Evolutionary conservation across 2,113 vertebrate species (phyloP).

Genomic region (Acrocephalus arundinaceus): DNA sequence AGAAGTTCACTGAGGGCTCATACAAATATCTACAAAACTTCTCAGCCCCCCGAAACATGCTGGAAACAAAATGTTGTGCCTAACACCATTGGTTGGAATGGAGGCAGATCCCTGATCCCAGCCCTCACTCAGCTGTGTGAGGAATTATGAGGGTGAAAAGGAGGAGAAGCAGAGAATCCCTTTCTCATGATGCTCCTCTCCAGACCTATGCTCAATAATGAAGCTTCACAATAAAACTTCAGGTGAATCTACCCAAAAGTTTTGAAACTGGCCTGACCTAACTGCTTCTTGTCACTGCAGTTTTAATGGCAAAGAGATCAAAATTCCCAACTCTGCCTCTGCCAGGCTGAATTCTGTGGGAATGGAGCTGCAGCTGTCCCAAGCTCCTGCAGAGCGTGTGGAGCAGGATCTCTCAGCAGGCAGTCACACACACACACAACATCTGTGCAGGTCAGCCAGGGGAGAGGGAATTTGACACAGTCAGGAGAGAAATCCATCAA

Average conservation of each 20-base stretch:
- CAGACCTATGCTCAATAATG: neutral
- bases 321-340: neutral
- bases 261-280: neutral
- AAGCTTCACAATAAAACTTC: neutral
- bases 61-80: neutral
- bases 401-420: conserved; percentile 60
- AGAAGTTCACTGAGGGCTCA: neutral
- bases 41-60: neutral
- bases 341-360: neutral
- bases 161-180: neutral
- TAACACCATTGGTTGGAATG: neutral
- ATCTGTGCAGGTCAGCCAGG: conserved; percentile 54
- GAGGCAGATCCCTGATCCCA: conserved; percentile 53
- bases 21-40: neutral
- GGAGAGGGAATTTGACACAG: conserved; percentile 63
- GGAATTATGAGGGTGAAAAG: conserved; percentile 47
- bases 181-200: neutral
- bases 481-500: conserved; percentile 67
- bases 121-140: neutral
- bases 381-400: neutral
- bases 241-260: neutral
- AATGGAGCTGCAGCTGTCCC: neutral
- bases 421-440: conserved; percentile 73
- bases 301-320: neutral
- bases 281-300: neutral